These are phyloP conservation scores for Drosophila micromelanica DNA, from an alignment of 1,140 invertebrate species.

Conservation along the genomic window DNA sequence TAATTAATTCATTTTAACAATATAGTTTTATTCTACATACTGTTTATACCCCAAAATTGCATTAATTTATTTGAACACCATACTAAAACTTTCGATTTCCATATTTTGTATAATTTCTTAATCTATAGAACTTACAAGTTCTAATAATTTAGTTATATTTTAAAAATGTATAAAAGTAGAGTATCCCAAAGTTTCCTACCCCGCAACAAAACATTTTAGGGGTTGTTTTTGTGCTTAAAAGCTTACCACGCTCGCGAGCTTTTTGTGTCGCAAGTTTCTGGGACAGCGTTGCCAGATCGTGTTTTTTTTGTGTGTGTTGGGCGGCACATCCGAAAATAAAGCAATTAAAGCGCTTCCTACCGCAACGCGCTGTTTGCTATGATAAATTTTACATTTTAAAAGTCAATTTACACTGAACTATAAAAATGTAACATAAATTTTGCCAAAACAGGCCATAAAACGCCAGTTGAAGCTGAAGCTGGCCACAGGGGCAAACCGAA, in stretches of 20 bases:
- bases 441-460: constrained; percentile 79
- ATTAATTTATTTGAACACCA: too few relatives aligned
- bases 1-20: too few relatives aligned
- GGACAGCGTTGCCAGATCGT: constrained; percentile 59
- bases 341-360: constrained; percentile 60
- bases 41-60: too few relatives aligned
- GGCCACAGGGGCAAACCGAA: constrained; percentile 8
- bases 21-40: too few relatives aligned
- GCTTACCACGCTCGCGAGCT: constrained; percentile 39
- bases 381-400: constrained; percentile 83
- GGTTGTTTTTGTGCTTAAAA: constrained; percentile 45
- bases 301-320: background rate
- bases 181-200: too few relatives aligned
- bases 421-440: constrained; percentile 83
- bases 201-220: constrained; percentile 4
- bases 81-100: too few relatives aligned
- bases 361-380: constrained; percentile 56
- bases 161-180: too few relatives aligned
- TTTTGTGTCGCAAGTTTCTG: constrained; percentile 45
- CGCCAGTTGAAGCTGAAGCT: constrained; percentile 22
- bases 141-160: background rate
- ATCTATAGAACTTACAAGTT: too few relatives aligned
- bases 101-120: too few relatives aligned
- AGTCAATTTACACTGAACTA: constrained; percentile 83
- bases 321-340: constrained; percentile 36